phyloP scores from a whole-genome alignment of 2,797 vertebrate genomes.

The Yasuhikotakia modesta region DNA sequence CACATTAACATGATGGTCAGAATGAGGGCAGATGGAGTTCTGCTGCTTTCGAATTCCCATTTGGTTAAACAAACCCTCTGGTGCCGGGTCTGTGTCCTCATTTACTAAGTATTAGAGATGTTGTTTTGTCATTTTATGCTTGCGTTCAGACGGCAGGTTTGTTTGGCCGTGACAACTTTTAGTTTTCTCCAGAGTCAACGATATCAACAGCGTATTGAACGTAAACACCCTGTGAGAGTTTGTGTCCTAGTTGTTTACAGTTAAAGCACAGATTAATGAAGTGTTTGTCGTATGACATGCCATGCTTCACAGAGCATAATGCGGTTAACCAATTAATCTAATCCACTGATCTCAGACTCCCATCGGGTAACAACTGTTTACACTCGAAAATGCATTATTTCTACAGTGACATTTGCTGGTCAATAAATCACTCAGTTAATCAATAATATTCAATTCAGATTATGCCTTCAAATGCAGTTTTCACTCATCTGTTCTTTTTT shows the following conservation, averaged over 20 bases:
- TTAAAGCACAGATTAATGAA: constrained; percentile 25
- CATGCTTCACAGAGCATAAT: constrained; percentile 22
- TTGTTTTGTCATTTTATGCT: constrained; percentile 1
- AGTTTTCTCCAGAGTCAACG: background rate
- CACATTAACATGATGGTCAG: background rate
- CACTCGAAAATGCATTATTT: background rate
- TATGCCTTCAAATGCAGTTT: background rate
- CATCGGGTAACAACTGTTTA: constrained; percentile 19
- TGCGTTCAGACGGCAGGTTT: constrained; percentile 17
- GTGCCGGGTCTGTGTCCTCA: background rate
- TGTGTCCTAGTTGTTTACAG: constrained; percentile 10
- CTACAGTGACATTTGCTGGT: background rate
- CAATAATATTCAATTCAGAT: constrained; percentile 4
- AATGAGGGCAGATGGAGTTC: background rate
- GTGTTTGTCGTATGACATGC: constrained; percentile 24
- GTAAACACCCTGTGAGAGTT: constrained; percentile 9
- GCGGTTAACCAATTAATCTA: constrained; percentile 15
- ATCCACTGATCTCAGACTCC: constrained; percentile 12
- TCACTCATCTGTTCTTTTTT: background rate
- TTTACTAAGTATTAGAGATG: constrained; percentile 6
- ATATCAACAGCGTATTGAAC: constrained; percentile 20
- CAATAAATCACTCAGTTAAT: background rate
- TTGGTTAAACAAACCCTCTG: background rate
- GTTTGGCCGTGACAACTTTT: constrained; percentile 19
- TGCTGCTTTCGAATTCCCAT: background rate